Evolutionary conservation across 2,888 invertebrate genomes (phyloP).

Genomic region (Lasius platythorax): DNA sequence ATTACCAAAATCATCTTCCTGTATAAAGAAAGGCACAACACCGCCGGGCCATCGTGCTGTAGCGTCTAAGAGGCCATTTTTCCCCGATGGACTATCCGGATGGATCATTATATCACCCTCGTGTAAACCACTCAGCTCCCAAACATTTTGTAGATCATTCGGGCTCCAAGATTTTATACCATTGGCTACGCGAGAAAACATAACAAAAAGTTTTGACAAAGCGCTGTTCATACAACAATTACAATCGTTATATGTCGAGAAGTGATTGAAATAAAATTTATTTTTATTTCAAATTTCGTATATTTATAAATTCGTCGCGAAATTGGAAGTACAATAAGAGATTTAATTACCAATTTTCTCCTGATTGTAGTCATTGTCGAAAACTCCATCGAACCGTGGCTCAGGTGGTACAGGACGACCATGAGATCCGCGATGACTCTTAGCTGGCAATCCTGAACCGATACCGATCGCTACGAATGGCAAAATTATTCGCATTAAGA

Average conservation of each 20-base stretch:
- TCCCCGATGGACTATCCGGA: conserved; percentile 78
- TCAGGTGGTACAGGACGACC: conserved; percentile 68
- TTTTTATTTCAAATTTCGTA: neutral
- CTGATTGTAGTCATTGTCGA: conserved; percentile 69
- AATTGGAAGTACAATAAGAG: neutral
- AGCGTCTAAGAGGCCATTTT: conserved; percentile 86
- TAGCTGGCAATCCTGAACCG: conserved; percentile 37
- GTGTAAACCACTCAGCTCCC: conserved; percentile 88
- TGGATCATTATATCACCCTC: conserved; percentile 89
- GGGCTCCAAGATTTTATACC: conserved; percentile 86
- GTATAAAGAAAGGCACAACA: conserved; percentile 87
- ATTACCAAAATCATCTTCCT: conserved; percentile 87
- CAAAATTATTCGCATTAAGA: conserved; percentile 7
- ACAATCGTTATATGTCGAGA: neutral
- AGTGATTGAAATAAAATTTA: neutral
- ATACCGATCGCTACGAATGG: conserved; percentile 7
- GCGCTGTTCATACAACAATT: neutral
- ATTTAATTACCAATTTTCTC: conserved; percentile 71
- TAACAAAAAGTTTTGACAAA: neutral
- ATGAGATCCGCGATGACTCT: conserved; percentile 51
- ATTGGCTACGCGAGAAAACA: conserved; percentile 44
- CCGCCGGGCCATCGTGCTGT: conserved; percentile 87
- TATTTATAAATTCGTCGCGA: neutral
- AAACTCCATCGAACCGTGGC: conserved; percentile 71
- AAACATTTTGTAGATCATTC: conserved; percentile 86